Evolutionary conservation across 2,888 invertebrate genomes (phyloP), one percentile per base, ranked within the genome.

Genomic region (Hypomecis atomaria): DNA sequence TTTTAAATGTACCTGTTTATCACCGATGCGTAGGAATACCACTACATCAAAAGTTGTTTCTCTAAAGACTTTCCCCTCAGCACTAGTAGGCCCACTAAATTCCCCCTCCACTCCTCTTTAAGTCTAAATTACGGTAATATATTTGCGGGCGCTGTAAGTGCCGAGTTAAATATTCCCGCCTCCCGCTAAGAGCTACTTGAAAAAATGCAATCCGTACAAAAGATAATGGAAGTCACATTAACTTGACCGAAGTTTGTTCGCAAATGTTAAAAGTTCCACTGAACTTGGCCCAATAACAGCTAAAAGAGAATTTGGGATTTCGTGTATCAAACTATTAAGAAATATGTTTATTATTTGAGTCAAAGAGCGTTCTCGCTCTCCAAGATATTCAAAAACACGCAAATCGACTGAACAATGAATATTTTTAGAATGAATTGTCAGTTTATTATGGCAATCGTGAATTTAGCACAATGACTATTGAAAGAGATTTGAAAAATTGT

Each of bases 101-200:
- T 45, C 74, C 68, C 76, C 76, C 76, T 72, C 75, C 69, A 40
- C 23, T 62, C 69, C 66, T 53, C 62, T 34, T 72, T 71, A 66
- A 68, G 71, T 71, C 74, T 81, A 84, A 86, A 87, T 88, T 86
- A 79, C 85, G 76, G 78, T 78, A 83, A 88, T 88, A 86, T 85
- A 87, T 89, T 85, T 84, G 77, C 81, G 77, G 78, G 78, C 78
- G 74, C 76, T 81, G 82, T 85, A 84, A 87, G 86, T 84, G 79
- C 80, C 74, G 82, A 83, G 84, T 86, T 87, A 84, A 87, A 86
- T 84, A 85, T 84, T 83, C 78, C 75, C 75, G 71, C 65, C 78
- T 76, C 73, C 73, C 67, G 56, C 57, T 66, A 67, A 75, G 72
- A 73, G 76, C 69, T 73, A 71, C 69, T 73, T 76, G 71, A 74